phyloP scores from a whole-genome alignment of 1,140 invertebrate species.

The Intoshia linei region DNA sequence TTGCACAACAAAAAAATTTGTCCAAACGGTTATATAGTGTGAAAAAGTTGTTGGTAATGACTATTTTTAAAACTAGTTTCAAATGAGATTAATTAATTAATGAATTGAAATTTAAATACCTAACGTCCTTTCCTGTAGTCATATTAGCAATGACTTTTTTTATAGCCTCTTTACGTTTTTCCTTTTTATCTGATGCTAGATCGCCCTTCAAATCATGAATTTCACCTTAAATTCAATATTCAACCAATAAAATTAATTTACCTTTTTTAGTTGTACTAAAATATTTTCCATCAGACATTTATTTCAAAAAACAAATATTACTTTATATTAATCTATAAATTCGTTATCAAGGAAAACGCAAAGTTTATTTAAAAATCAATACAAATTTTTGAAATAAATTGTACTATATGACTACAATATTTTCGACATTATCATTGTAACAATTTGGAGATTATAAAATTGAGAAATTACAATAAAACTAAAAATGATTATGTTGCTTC shows the following conservation, averaged over 20 bases:
- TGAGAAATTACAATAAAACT: too few species aligned
- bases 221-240: conserved; percentile 19
- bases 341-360: too few species aligned
- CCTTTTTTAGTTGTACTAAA: conserved; percentile 1
- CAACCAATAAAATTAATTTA: neutral
- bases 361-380: too few species aligned
- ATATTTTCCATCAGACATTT: conserved; percentile 1
- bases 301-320: too few species aligned
- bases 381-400: too few species aligned
- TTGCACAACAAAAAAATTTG: conserved; percentile 38
- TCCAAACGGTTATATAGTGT: too few species aligned
- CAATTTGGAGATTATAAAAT: too few species aligned
- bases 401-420: too few species aligned
- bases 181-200: conserved; percentile 94
- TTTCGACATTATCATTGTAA: too few species aligned
- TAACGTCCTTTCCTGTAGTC: conserved; percentile 61
- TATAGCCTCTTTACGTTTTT: conserved; percentile 95
- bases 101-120: conserved; percentile 12
- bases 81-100: conserved; percentile 24
- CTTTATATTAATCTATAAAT: too few species aligned
- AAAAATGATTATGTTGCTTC: too few species aligned
- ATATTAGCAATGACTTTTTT: conserved; percentile 99
- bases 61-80: neutral
- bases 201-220: conserved; percentile 60
- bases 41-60: too few species aligned